Evolutionary conservation across 2,797 vertebrate species (phyloP).

Genomic region (Heteromormyrus szaboi): DNA sequence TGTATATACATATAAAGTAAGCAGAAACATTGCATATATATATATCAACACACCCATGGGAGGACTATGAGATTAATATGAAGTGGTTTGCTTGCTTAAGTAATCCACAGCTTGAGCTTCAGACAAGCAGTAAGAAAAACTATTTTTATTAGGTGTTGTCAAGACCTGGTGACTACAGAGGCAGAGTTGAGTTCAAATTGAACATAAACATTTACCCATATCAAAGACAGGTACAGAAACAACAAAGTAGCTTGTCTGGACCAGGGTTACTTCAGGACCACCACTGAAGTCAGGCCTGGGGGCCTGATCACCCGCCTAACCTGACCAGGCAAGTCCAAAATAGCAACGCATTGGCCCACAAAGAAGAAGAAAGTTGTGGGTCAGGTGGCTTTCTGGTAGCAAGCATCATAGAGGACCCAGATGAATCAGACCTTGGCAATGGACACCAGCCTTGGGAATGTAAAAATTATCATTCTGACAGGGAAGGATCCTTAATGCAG

Average conservation of each 20-base stretch:
- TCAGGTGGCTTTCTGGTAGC: neutral
- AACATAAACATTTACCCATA: neutral
- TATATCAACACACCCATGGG: neutral
- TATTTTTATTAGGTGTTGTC: neutral
- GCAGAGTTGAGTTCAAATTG: neutral
- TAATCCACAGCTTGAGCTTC: neutral
- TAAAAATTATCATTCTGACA: neutral
- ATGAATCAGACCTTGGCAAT: neutral
- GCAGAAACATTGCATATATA: neutral
- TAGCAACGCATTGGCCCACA: neutral
- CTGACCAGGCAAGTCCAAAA: neutral
- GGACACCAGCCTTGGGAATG: neutral
- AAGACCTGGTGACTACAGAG: neutral
- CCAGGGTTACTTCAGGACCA: neutral
- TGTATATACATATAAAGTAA: neutral
- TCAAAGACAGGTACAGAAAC: neutral
- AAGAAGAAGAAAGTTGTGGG: neutral
- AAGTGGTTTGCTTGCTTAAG: neutral
- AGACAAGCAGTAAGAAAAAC: neutral
- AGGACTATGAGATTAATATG: neutral
- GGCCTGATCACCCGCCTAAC: neutral
- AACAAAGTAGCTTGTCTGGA: neutral
- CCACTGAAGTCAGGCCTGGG: neutral
- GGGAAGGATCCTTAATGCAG: neutral
- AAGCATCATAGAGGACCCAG: neutral